Conservation (phyloP, 2,888 invertebrate genomes). For the Neria commutata region DNA sequence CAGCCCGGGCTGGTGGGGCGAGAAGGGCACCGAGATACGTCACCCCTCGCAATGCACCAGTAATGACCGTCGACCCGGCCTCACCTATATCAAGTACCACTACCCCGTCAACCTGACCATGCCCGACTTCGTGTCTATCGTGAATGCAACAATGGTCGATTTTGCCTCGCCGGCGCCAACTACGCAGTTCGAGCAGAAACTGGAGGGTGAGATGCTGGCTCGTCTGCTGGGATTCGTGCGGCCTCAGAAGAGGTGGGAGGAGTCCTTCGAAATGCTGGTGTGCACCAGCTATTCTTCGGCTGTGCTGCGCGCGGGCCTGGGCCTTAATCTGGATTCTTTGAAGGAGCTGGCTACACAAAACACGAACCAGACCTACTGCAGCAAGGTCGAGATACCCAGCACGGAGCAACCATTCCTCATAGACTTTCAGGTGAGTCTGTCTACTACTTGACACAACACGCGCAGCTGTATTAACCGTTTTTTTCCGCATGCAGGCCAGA, state of each 20-base stretch:
- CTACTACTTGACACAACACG: background rate
- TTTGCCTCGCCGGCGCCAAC: conserved; percentile 76
- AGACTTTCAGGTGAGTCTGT: conserved; percentile 68
- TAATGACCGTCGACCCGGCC: conserved; percentile 81
- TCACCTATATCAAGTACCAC: conserved; percentile 87
- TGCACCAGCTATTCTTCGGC: conserved; percentile 81
- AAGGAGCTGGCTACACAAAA: conserved; percentile 69
- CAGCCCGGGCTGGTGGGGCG: conserved; percentile 90
- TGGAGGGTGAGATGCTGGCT: conserved; percentile 77
- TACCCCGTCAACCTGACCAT: conserved; percentile 86
- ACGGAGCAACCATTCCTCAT: conserved; percentile 71
- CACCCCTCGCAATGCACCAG: conserved; percentile 78
- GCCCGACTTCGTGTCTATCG: conserved; percentile 86
- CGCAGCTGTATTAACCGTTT: background rate
- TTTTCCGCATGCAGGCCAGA: conserved; percentile 63
- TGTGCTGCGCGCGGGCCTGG: conserved; percentile 67
- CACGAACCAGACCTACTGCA: conserved; percentile 74
- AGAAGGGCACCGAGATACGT: conserved; percentile 77
- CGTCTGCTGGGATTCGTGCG: conserved; percentile 82
- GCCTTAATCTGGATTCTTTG: conserved; percentile 52
- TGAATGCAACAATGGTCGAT: conserved; percentile 84
- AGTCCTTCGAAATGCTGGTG: conserved; percentile 75
- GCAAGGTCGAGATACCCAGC: conserved; percentile 71
- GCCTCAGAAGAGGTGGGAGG: conserved; percentile 78
- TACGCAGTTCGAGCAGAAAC: conserved; percentile 71